Conservation (phyloP, 2,888 invertebrate species). For the Eucera pruinosa region DNA sequence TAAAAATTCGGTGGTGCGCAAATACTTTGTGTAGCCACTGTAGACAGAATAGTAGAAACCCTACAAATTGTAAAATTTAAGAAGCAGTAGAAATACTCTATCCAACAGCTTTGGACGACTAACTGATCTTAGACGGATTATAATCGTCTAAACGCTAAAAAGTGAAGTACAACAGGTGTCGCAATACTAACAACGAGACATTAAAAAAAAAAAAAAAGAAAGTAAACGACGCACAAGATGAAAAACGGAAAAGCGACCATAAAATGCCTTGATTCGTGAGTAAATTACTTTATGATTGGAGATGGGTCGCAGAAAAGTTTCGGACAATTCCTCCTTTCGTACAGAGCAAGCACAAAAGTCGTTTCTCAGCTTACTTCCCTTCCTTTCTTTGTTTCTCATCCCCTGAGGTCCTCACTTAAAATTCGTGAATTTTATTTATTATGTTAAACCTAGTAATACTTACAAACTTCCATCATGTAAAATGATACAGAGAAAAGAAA, state of each 20-base stretch:
- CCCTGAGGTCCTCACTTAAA: constrained; percentile 20
- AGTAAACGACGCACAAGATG: constrained; percentile 22
- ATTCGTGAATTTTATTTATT: background rate
- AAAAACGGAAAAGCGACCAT: constrained; percentile 26
- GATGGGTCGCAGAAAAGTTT: constrained; percentile 19
- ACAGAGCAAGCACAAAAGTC: constrained; percentile 36
- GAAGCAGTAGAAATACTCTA: background rate
- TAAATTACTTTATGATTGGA: background rate
- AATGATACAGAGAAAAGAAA: constrained; percentile 1
- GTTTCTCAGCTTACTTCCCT: background rate
- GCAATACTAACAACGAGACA: constrained; percentile 22
- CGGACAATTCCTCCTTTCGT: background rate
- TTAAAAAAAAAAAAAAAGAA: constrained; percentile 13
- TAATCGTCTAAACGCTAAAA: constrained; percentile 28
- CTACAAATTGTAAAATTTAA: background rate
- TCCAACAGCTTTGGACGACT: background rate
- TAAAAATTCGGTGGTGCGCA: too few species aligned
- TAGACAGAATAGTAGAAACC: background rate
- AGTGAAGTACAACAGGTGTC: constrained; percentile 55
- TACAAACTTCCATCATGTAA: constrained; percentile 27
- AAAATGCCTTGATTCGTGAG: constrained; percentile 38
- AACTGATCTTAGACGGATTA: constrained; percentile 3
- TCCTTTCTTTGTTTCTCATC: constrained; percentile 1
- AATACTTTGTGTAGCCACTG: background rate
- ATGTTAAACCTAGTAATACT: constrained; percentile 49